These are phyloP conservation scores for Pseudanteris insignis DNA, from an alignment of 2,888 invertebrate genomes.

Conservation along the genomic window DNA sequence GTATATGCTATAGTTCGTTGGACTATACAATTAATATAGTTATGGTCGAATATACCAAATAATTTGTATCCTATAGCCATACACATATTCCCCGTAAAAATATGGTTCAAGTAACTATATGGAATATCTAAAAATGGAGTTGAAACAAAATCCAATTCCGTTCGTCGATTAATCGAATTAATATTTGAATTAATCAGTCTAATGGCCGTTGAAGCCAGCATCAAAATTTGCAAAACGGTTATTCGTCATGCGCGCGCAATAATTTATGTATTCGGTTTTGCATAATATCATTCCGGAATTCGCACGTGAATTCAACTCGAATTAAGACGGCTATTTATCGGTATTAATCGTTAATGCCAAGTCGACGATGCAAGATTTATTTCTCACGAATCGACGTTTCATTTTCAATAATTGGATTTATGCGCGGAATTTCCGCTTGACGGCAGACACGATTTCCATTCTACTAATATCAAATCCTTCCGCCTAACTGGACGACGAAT, in stretches of 20 bases:
- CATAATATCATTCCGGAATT: conserved; percentile 6
- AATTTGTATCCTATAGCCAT: no score
- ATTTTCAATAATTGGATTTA: conserved; percentile 30
- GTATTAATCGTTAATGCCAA: conserved; percentile 18
- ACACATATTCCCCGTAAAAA: no score
- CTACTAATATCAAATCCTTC: conserved; percentile 26
- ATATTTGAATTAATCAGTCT: conserved; percentile 4
- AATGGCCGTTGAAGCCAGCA: neutral
- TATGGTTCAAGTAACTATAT: no score
- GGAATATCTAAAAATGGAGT: no score
- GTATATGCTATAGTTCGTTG: no score
- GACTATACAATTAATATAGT: no score
- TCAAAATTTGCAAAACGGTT: conserved; percentile 3
- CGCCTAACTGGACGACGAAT: conserved; percentile 10
- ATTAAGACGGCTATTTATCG: conserved; percentile 15
- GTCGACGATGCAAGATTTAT: conserved; percentile 26
- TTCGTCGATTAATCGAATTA: no score
- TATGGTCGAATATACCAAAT: no score
- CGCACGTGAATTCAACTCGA: neutral
- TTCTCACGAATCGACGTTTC: conserved; percentile 14
- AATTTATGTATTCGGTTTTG: conserved; percentile 10
- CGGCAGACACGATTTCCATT: conserved; percentile 32
- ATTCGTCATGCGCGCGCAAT: neutral
- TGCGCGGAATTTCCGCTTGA: conserved; percentile 29
- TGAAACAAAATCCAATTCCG: no score